phyloP scores from a whole-genome alignment of 2,113 vertebrate genomes.

The Nesoenas mayeri region DNA sequence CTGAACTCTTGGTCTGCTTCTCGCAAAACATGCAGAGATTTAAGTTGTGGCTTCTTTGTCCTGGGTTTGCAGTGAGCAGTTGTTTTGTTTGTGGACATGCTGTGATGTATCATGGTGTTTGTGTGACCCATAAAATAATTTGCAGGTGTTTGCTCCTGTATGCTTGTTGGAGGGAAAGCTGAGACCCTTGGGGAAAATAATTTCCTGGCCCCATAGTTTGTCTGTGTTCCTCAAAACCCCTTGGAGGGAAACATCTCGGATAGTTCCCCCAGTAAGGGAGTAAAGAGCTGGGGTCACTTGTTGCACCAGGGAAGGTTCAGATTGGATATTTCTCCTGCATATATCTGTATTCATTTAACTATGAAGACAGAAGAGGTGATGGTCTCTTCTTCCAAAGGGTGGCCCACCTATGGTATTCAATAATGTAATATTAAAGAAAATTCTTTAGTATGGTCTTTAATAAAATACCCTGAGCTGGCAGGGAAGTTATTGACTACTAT shows the following conservation, averaged over 20 bases:
- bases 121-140: background rate
- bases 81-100: background rate
- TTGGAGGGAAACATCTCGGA: background rate
- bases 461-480: slow-evolving; percentile 6
- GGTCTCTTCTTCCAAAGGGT: background rate
- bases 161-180: background rate
- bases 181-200: background rate
- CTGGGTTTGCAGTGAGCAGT: background rate
- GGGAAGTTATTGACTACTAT: slow-evolving; percentile 44
- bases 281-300: background rate
- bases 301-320: too few relatives aligned
- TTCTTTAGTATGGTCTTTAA: background rate
- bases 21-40: background rate
- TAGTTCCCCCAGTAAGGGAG: background rate
- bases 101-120: background rate
- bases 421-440: background rate
- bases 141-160: background rate
- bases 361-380: background rate
- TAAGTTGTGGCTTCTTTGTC: background rate
- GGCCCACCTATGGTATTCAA: background rate
- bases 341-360: background rate
- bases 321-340: background rate
- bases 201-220: background rate
- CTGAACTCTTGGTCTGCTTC: background rate
- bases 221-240: background rate